Evolutionary conservation across 2,888 invertebrate genomes (phyloP), one percentile per base, ranked within the genome.

Genomic region (Nasonovia ribisnigri): DNA sequence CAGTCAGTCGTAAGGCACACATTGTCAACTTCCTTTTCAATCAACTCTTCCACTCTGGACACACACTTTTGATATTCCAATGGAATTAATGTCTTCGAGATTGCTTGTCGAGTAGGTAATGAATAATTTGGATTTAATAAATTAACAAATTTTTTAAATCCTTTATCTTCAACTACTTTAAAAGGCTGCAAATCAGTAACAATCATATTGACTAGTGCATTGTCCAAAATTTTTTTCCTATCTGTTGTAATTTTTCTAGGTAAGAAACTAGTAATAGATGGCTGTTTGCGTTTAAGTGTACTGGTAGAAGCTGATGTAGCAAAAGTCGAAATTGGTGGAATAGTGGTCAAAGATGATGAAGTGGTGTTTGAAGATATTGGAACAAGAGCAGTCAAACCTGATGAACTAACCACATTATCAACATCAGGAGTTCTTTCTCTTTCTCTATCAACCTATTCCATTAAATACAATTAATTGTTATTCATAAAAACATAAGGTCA

Each of bases 1-100:
- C 90, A 90, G 26, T 67, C 67, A 60, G 90, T 90, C 13, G 60
- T 90, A 4, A 90, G 43, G 43, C 77, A 90, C 3, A 24, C 90
- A 90, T 46, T 90, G 13, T n/a, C 6, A 20, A 5, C 67, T 36
- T 67, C 48, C 8, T 60, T 60, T 29, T 8, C 10, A 10, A 60
- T 60, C 10, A 60, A 10, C 8, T 90, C n/a, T 90, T 90, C 36
- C 77, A 77, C 77, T 36, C 13, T 77, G 16, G 36, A 0, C 11
- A 77, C 20, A 36, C n/a, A 36, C 5, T 77, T 77, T 13, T 77
- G n/a, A 36, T 77, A 77, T 13, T 77, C 36, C 11, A 77, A 13
- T 13, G 77, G 77, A 77, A 77, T 77, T 77, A 77, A 77, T 13
- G 77, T 77, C 36, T 77, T 77, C 13, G 77, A 77, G 5, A 77